Evolutionary conservation across 2,797 vertebrate species (phyloP), one percentile per base, ranked within the genome.

Genomic region (Toxotes lorentzi): DNA sequence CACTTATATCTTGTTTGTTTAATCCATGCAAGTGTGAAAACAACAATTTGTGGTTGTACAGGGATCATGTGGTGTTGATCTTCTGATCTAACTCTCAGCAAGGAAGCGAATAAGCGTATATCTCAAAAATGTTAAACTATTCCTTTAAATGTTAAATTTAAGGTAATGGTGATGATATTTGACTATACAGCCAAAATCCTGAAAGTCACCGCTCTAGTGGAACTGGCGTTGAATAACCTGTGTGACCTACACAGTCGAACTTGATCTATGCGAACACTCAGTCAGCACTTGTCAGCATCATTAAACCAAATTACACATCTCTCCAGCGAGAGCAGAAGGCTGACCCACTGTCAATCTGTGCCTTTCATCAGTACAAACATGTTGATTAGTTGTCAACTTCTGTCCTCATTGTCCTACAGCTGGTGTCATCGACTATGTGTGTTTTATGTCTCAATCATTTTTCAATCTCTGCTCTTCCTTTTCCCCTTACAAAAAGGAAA

Each of bases 221-320:
- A 43, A 56, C 17, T 24, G 0, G 4, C 1, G 13, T 6, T 60
- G 13, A 78, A 81, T 63, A 68, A 78, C 34, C 62, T 30, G 54
- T 13, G 34, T 77, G 72, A 79, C 81, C 76, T 48, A 48, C 7
- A 76, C 38, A 58, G 2, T 27, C 19, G 56, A 61, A 73, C 74
- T 10, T 73, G 60, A 76, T 67, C 23, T 27, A 57, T 19, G 30
- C 65, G 68, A 68, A 63, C 24, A 51, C 54, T 41, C 9, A 13
- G 12, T 43, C 57, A 79, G 63, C 65, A 78, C 51, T 47, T 82
- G 73, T 64, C 56, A 72, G 35, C 21, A 69, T 51, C 63, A 41
- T 77, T 76, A 50, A 69, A 76, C 24, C 51, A 61, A 73, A 76
- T 63, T 35, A 56, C 40, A 34, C 63, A 35, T 65, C 41, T 27